Conservation (phyloP, 2,888 invertebrate genomes). For the Philonicus albiceps region DNA sequence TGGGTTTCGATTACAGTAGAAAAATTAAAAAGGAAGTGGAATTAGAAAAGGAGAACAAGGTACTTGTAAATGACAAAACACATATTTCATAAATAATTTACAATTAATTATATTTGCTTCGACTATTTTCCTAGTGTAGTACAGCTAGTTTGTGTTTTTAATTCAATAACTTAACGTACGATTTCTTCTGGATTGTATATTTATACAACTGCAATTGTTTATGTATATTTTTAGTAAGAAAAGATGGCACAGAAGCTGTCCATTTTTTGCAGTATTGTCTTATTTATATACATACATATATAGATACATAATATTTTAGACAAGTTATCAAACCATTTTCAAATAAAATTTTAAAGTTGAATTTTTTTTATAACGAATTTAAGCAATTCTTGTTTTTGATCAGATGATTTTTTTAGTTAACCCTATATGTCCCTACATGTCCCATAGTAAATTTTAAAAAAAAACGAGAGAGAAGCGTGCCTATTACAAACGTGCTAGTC, state of each 20-base stretch:
- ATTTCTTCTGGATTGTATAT: constrained; percentile 11
- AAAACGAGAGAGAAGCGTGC: too few relatives aligned
- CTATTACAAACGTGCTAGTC: too few relatives aligned
- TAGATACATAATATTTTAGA: background rate
- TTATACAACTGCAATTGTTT: background rate
- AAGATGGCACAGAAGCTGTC: constrained; percentile 24
- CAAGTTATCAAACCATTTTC: background rate
- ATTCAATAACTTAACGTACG: background rate
- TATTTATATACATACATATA: background rate
- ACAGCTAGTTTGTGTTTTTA: constrained; percentile 30
- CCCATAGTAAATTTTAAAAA: too few relatives aligned
- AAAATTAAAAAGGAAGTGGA: background rate
- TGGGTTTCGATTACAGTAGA: too few relatives aligned
- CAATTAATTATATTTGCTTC: constrained; percentile 31
- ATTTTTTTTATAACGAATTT: constrained; percentile 42
- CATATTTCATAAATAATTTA: constrained; percentile 32
- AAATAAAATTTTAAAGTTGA: constrained; percentile 40
- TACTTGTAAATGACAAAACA: background rate
- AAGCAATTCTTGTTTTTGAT: background rate
- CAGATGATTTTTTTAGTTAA: too few relatives aligned
- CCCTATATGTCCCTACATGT: too few relatives aligned
- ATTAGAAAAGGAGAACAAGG: background rate
- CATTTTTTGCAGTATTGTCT: constrained; percentile 15
- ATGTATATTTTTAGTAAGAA: constrained; percentile 20
- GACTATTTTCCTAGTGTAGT: constrained; percentile 1